These are phyloP conservation scores for Bufotes viridis DNA, from an alignment of 2,797 vertebrate genomes.

Conservation along the genomic window DNA sequence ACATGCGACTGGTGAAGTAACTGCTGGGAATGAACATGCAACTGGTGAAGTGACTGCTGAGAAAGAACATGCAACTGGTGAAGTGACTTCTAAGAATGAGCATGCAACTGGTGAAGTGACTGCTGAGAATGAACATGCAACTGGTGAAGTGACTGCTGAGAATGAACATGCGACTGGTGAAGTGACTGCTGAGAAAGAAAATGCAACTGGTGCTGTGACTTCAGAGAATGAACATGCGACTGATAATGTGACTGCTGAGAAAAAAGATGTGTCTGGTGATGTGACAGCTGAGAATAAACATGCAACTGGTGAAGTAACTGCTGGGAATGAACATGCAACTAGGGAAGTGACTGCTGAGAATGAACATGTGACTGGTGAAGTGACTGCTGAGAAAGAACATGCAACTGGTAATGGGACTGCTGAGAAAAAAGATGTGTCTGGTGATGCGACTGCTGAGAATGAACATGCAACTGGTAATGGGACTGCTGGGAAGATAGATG, in stretches of 20 bases:
- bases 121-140: neutral
- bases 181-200: neutral
- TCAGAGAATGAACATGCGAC: neutral
- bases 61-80: neutral
- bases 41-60: neutral
- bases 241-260: neutral
- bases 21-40: neutral
- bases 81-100: neutral
- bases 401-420: neutral
- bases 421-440: neutral
- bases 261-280: neutral
- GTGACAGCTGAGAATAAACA: neutral
- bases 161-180: neutral
- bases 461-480: rapidly evolving
- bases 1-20: neutral
- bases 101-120: neutral
- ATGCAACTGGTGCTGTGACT: rapidly evolving
- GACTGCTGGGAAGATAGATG: neutral
- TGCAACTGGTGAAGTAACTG: neutral
- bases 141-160: neutral
- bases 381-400: neutral
- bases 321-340: neutral
- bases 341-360: neutral
- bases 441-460: neutral
- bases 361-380: neutral